Conservation (phyloP, 2,113 vertebrate genomes). For the Hippocampus zosterae region DNA sequence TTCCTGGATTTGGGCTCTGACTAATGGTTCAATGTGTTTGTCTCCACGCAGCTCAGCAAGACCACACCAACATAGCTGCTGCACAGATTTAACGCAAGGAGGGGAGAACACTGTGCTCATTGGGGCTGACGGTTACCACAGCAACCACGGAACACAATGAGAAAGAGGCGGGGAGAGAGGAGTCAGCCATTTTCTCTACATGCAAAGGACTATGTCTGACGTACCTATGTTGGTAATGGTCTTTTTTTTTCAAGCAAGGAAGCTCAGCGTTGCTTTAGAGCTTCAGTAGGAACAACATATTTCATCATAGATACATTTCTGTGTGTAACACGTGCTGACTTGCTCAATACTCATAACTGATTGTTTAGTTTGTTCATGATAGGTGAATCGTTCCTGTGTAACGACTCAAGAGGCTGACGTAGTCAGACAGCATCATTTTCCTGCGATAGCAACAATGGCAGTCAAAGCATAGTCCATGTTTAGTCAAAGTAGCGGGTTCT, state of each 20-base stretch:
- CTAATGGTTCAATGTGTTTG: slow-evolving; percentile 45
- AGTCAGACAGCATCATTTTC: too few species aligned
- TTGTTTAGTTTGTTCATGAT: too few species aligned
- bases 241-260: not conserved
- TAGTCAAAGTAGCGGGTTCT: not conserved
- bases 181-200: slow-evolving; percentile 46
- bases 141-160: slow-evolving; percentile 40
- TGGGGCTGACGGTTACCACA: slow-evolving; percentile 33
- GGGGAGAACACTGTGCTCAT: slow-evolving; percentile 20
- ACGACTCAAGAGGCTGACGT: too few species aligned
- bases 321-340: too few species aligned
- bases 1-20: slow-evolving; percentile 43
- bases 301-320: too few species aligned
- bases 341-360: too few species aligned
- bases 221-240: slow-evolving; percentile 6
- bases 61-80: slow-evolving; percentile 27
- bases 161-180: slow-evolving; percentile 1
- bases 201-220: slow-evolving; percentile 23
- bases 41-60: slow-evolving; percentile 23
- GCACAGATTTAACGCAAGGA: slow-evolving; percentile 27
- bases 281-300: too few species aligned
- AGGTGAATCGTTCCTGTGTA: too few species aligned
- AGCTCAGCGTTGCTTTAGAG: too few species aligned
- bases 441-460: too few species aligned
- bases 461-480: too few species aligned